phyloP scores from a whole-genome alignment of 2,888 invertebrate genomes.

The Drosophila tanythrix region DNA sequence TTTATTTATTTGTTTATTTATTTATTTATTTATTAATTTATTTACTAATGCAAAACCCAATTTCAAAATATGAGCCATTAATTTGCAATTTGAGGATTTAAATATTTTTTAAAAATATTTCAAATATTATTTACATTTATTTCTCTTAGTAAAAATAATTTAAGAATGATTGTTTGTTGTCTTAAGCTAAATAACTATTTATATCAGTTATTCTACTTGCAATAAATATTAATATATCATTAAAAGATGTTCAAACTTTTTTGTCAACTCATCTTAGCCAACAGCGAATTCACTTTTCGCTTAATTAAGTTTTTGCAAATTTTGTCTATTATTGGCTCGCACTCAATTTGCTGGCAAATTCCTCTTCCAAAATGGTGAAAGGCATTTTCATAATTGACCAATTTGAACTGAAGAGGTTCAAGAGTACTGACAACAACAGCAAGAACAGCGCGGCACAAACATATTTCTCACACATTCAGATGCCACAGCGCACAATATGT shows the following conservation, averaged over 20 bases:
- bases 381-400: conserved; percentile 54
- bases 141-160: no score
- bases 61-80: not conserved
- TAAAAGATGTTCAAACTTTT: not conserved
- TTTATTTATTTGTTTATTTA: no score
- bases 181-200: not conserved
- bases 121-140: not conserved
- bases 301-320: conserved; percentile 38
- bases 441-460: conserved; percentile 25
- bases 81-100: not conserved
- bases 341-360: conserved; percentile 4
- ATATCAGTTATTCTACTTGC: not conserved
- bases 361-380: conserved; percentile 35
- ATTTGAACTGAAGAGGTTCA: conserved; percentile 49
- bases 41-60: no score
- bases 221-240: not conserved
- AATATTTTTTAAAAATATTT: not conserved
- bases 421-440: conserved; percentile 2
- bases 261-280: conserved; percentile 14
- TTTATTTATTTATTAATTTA: no score
- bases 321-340: conserved; percentile 25
- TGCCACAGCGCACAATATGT: conserved; percentile 13
- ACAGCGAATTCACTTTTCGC: conserved; percentile 6
- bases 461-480: conserved; percentile 56
- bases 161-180: not conserved